A percentile compares a stretch with the other conserved stretches of the same genome.
Conservation (phyloP, 2,113 vertebrate species). For the Prunella himalayana region DNA sequence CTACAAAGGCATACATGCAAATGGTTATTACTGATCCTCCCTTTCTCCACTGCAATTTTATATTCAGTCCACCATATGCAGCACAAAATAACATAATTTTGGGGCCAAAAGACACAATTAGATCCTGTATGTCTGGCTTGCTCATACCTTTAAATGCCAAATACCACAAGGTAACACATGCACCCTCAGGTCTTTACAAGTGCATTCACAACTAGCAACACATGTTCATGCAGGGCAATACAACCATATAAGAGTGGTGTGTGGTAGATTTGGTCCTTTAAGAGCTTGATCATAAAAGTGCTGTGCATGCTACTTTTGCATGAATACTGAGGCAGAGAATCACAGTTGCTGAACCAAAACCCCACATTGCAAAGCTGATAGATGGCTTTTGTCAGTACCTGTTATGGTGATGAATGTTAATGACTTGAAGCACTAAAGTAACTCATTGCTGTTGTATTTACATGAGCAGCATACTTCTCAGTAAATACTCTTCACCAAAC, state of each 20-base stretch:
- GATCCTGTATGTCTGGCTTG: not conserved
- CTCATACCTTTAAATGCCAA: not conserved
- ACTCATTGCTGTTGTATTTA: not conserved
- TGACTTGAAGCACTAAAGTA: not conserved
- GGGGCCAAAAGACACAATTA: not conserved
- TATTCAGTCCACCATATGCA: not conserved
- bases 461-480: not conserved
- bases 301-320: not conserved
- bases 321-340: not conserved
- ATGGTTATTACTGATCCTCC: not conserved
- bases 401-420: not conserved
- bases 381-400: not conserved
- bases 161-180: not conserved
- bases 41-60: not conserved
- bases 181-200: not conserved
- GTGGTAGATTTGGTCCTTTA: not conserved
- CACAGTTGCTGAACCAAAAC: not conserved
- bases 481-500: not conserved
- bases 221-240: not conserved
- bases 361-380: not conserved
- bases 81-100: not conserved
- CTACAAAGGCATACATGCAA: not conserved
- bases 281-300: not conserved
- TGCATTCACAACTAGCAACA: not conserved
- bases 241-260: fast-evolving